Evolutionary conservation across 2,113 vertebrate species (phyloP).

Genomic region (Butorides virescens): DNA sequence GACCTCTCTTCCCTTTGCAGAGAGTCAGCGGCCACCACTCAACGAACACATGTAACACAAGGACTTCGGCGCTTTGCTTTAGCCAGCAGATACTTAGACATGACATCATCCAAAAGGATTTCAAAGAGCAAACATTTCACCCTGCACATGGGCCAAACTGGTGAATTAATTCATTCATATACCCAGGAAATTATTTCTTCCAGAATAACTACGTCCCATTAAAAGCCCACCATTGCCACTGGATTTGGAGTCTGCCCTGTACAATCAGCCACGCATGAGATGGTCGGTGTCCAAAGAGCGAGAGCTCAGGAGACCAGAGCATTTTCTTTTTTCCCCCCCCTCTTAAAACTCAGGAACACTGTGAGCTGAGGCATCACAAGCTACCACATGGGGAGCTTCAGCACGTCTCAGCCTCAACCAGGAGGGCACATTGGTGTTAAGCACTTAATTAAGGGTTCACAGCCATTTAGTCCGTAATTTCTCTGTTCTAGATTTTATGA

Average conservation of each 20-base stretch:
- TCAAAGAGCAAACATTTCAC: background rate
- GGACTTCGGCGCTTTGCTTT: conserved; percentile 34
- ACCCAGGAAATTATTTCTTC: conserved; percentile 39
- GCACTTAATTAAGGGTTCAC: background rate
- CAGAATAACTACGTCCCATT: conserved; percentile 10
- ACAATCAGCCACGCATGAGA: accelerated
- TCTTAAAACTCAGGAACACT: background rate
- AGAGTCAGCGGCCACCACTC: background rate
- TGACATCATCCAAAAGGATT: conserved; percentile 55
- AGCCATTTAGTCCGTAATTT: background rate
- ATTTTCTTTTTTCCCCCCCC: no score
- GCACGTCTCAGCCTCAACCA: accelerated
- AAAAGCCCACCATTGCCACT: background rate
- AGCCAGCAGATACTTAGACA: conserved; percentile 61
- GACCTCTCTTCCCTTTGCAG: background rate
- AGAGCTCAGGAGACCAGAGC: accelerated
- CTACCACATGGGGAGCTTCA: background rate
- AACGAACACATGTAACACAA: background rate
- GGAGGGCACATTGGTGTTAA: background rate
- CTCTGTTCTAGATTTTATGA: background rate
- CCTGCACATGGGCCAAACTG: background rate
- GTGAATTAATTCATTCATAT: background rate
- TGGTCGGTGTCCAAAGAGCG: background rate
- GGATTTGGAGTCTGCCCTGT: background rate
- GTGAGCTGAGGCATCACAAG: background rate